phyloP scores from a whole-genome alignment of 2,797 vertebrate genomes.

The Poecilia picta region DNA sequence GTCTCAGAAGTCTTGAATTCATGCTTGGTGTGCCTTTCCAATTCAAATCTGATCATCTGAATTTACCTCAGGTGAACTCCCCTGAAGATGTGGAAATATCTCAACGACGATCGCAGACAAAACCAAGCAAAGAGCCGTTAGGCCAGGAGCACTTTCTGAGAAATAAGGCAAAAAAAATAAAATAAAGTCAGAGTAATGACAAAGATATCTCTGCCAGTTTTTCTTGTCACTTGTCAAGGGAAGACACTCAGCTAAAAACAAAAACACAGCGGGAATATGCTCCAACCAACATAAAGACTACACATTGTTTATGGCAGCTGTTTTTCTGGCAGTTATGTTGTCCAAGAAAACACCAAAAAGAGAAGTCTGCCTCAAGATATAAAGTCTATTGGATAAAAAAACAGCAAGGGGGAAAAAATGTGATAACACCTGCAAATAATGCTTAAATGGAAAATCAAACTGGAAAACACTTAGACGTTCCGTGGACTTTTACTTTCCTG shows the following conservation, averaged over 20 bases:
- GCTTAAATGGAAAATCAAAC: background rate
- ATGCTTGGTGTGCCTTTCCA: background rate
- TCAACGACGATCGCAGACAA: background rate
- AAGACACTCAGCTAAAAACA: background rate
- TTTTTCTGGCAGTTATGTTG: background rate
- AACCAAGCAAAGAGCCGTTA: background rate
- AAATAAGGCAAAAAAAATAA: background rate
- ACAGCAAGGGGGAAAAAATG: background rate
- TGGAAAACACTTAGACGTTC: background rate
- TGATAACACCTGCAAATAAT: background rate
- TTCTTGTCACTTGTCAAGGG: too few relatives aligned
- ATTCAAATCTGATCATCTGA: background rate
- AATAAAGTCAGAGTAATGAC: background rate
- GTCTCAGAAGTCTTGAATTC: background rate
- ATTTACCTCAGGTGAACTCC: background rate
- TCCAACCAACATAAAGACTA: background rate
- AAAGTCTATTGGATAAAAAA: background rate
- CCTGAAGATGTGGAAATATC: background rate
- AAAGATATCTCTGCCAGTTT: background rate
- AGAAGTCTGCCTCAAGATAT: background rate
- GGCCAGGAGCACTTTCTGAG: background rate
- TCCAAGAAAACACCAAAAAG: background rate
- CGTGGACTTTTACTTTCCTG: conserved; percentile 29
- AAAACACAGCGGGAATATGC: background rate
- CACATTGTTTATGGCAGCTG: background rate